Evolutionary conservation across 2,888 invertebrate species (phyloP).

Genomic region (Neuroscelio doddi): DNA sequence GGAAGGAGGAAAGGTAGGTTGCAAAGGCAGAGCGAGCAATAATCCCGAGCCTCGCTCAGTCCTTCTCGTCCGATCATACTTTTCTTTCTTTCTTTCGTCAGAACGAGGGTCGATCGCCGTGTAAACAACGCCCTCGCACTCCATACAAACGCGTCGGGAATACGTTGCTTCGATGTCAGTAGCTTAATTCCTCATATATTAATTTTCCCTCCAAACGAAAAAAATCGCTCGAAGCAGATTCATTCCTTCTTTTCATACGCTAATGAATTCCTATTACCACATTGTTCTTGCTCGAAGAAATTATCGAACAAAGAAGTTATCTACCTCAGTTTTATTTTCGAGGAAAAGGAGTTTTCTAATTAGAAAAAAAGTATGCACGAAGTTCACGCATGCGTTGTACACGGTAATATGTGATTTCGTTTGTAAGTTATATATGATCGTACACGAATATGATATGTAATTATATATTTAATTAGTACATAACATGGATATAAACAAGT

Average conservation of each 20-base stretch:
- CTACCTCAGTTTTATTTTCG: too few relatives aligned
- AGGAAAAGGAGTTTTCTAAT: too few relatives aligned
- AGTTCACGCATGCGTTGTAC: too few relatives aligned
- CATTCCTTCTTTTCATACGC: background rate
- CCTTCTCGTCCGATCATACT: slow-evolving; percentile 11
- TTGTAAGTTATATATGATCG: too few relatives aligned
- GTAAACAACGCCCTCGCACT: slow-evolving; percentile 53
- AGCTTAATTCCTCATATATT: slow-evolving; percentile 14
- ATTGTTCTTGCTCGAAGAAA: background rate
- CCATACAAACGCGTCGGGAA: slow-evolving; percentile 18
- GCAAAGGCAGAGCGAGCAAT: slow-evolving; percentile 48
- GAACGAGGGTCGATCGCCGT: slow-evolving; percentile 49
- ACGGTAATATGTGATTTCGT: too few relatives aligned
- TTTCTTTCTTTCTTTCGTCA: slow-evolving; percentile 29
- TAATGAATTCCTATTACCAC: background rate
- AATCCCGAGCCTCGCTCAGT: slow-evolving; percentile 45
- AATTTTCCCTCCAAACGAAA: background rate
- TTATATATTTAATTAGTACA: too few relatives aligned
- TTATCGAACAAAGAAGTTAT: too few relatives aligned
- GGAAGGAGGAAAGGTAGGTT: slow-evolving; percentile 23
- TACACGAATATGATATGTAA: too few relatives aligned
- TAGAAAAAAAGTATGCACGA: too few relatives aligned
- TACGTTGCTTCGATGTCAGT: slow-evolving; percentile 10
- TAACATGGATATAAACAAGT: too few relatives aligned
- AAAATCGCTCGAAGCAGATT: slow-evolving; percentile 1